Percentiles rank a stretch among this genome's conserved stretches.
Conservation (phyloP, 2,888 invertebrate genomes). For the Venustoraphidia nigricollis region DNA sequence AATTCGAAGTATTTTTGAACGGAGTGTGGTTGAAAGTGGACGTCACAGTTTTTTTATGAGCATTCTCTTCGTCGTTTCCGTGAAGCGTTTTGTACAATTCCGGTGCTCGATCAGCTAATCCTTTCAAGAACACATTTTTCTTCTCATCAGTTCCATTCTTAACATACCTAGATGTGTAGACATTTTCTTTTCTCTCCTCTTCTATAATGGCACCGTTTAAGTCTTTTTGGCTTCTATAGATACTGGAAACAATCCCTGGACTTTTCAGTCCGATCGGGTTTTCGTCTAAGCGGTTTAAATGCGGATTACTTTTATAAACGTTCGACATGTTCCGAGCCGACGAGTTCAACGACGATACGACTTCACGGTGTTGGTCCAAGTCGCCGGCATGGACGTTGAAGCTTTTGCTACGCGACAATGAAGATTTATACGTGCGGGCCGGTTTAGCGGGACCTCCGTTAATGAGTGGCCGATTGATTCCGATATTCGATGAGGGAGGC, state of each 20-base stretch:
- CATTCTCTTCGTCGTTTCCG: constrained; percentile 39
- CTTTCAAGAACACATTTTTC: constrained; percentile 51
- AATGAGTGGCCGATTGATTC: constrained; percentile 13
- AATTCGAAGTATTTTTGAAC: constrained; percentile 19
- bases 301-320: constrained; percentile 66
- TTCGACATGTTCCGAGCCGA: constrained; percentile 10
- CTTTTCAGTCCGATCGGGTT: constrained; percentile 62
- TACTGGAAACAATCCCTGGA: constrained; percentile 73
- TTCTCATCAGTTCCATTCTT: constrained; percentile 40
- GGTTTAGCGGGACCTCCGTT: constrained; percentile 57
- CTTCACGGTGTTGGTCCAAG: constrained; percentile 3
- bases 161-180: constrained; percentile 38
- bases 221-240: constrained; percentile 70
- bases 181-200: constrained; percentile 34
- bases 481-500: constrained; percentile 25
- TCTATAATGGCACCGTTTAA: constrained; percentile 42
- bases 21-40: constrained; percentile 16
- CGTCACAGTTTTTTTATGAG: constrained; percentile 6
- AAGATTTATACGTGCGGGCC: constrained; percentile 59
- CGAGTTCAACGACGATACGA: background rate
- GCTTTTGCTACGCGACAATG: constrained; percentile 65
- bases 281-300: constrained; percentile 53
- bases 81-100: constrained; percentile 56
- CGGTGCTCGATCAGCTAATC: constrained; percentile 52
- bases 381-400: constrained; percentile 62